Base-by-base conservation (phyloP, 2,113 vertebrate genomes). In the Dasyprocta punctata region DNA sequence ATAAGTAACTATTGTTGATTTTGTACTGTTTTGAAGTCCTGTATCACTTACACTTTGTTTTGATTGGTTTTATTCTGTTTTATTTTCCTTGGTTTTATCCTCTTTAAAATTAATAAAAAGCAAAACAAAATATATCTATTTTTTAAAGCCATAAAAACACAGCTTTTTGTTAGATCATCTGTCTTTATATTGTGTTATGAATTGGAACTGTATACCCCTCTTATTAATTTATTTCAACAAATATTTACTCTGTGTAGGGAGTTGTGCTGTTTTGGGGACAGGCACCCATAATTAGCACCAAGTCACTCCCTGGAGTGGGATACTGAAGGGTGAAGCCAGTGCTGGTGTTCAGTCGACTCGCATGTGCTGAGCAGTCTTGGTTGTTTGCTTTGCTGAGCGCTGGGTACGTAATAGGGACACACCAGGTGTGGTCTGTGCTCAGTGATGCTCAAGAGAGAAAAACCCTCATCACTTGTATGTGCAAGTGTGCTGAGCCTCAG, bases 371-470 rank as follows among this genome's bases (percentile, higher is more conserved):
- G 14, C 24, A 19, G 0, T 38, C 22, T 77, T 56, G 19, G 26
- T 33, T 44, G 13, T 19, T 44, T 3, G 24, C 17, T 41, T 6
- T 14, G 1, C 58, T 47, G 4, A 38, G 52, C 38, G 52, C 30
- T 20, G 20, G 24, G 33, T 10, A 20, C 20, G 28, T 2, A 54
- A 67, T 20, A 2, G 5, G 33, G 52, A n/a, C 0, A 1, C 61
- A 22, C 36, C 11, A 38, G 63, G 12, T 0, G 0, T 49, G 30
- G 33, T 0, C 5, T 67, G 30, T 6, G 11, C 30, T 56, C 16
- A 2, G 14, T 1, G 47, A 47, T 26, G 7, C 22, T 85, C 10
- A 30, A 7, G 54, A 49, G 9, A 24, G 36, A 67, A 60, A n/a
- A 38, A 19, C 14, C 6, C 5, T 24, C 26, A 1, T 44, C n/a